Evolutionary conservation across 2,888 invertebrate species (phyloP), one percentile per base, ranked within the genome.

Genomic region (Mythimna impura): DNA sequence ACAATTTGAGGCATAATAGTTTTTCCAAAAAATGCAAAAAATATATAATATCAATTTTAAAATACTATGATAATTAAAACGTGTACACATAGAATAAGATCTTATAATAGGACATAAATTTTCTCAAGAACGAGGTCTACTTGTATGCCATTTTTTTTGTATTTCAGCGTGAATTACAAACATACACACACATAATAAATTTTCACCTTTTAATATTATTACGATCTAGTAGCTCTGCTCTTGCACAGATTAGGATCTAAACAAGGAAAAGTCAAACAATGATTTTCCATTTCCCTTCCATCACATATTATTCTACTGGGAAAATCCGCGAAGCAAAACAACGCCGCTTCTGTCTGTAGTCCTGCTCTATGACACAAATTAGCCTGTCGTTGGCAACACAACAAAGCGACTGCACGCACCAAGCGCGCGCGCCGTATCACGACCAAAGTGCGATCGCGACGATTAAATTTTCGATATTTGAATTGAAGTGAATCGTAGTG

Each of bases 371-470:
- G 60, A 22, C 34, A 54, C 20, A 43, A 58, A 82, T 65, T 58
- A 62, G 65, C 55, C 52, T 66, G 74, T 72, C 69, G 76, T 78
- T 80, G 80, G 64, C 69, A 71, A 70, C 76, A 62, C 34, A 64
- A 75, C 79, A 71, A 76, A 82, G 71, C 67, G 66, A 76, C 60
- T 62, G 75, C 36, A 63, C 73, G 76, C 62, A 68, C 71, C 25
- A 22, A 73, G 85, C 83, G 80, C 82, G 66, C 76, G 83, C 78
- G 81, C 63, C 57, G 58, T 62, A 69, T 57, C 34, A 36, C 63
- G 74, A 76, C 64, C 80, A 75, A 81, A 78, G 65, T 66, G 65
- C 76, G 62, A 71, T 67, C 67, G 66, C 67, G 57, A 64, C 57
- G 52, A 57, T 71, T 80, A 22, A 64, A 75, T 60, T 25, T 68